A percentile compares a stretch with the other conserved stretches of the same genome.
Evolutionary conservation across 2,888 invertebrate genomes (phyloP).

Genomic region (Nycteola revayana): DNA sequence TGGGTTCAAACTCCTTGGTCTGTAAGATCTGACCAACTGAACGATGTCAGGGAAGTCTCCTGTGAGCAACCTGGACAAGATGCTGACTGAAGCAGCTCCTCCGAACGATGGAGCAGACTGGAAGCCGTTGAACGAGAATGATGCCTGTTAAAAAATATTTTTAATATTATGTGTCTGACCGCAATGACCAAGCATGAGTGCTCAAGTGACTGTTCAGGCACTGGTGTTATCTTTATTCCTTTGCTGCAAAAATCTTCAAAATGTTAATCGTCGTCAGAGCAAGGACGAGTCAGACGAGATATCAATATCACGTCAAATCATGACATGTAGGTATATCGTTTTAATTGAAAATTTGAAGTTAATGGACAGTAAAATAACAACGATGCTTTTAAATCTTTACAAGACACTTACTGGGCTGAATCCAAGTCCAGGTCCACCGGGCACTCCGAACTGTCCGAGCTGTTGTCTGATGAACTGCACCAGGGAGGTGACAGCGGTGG

Average conservation of each 20-base stretch:
- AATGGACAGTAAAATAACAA: no score
- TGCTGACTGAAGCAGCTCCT: slow-evolving; percentile 81
- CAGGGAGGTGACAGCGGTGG: slow-evolving; percentile 82
- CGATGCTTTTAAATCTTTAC: no score
- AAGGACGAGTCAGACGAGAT: no score
- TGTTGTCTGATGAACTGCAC: slow-evolving; percentile 63
- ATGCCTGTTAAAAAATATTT: slow-evolving; percentile 32
- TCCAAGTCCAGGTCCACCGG: slow-evolving; percentile 27
- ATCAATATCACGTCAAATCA: no score
- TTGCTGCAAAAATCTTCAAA: no score
- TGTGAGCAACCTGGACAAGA: slow-evolving; percentile 81
- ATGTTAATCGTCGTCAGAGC: no score
- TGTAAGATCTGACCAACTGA: slow-evolving; percentile 80
- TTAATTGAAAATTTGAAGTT: no score
- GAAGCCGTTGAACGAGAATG: slow-evolving; percentile 37
- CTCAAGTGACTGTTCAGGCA: no score
- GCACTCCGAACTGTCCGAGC: slow-evolving; percentile 50
- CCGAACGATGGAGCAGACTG: slow-evolving; percentile 78
- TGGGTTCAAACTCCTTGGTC: slow-evolving; percentile 75
- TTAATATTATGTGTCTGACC: no score
- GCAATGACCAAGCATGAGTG: no score
- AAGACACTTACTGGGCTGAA: slow-evolving; percentile 52
- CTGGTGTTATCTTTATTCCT: no score
- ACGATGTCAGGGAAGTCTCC: slow-evolving; percentile 82
- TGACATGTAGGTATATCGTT: no score